phyloP scores from a whole-genome alignment of 2,113 vertebrate genomes.

The Leucosticte australis region DNA sequence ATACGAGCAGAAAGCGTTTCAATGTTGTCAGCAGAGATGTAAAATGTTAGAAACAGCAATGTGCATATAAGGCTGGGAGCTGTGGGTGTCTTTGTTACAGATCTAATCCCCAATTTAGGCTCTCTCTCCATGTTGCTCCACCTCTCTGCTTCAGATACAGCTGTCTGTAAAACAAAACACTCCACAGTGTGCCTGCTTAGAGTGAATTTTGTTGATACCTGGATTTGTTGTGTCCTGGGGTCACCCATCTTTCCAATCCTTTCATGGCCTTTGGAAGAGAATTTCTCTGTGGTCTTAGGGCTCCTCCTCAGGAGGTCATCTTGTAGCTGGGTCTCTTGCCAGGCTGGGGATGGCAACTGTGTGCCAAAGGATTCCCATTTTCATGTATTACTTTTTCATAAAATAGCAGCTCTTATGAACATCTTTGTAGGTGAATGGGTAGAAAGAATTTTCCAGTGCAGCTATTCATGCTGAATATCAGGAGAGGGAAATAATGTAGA shows the following conservation, averaged over 20 bases:
- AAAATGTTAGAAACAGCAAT: neutral
- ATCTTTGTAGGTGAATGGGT: neutral
- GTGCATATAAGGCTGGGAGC: neutral
- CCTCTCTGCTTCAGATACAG: neutral
- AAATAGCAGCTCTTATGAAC: neutral
- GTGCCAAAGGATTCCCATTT: neutral
- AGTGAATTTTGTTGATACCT: neutral
- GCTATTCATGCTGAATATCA: neutral
- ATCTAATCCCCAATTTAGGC: accelerated
- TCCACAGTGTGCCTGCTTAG: neutral
- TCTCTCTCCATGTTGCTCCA: neutral
- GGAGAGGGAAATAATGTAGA: neutral
- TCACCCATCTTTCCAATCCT: neutral
- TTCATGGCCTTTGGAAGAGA: neutral
- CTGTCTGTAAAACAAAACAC: neutral
- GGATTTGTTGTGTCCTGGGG: neutral
- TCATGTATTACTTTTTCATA: neutral
- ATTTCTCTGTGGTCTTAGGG: neutral
- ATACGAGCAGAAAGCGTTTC: neutral
- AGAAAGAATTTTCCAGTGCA: neutral
- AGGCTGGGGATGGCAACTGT: neutral
- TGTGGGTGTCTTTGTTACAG: neutral
- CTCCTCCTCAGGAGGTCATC: neutral
- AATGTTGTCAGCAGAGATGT: neutral
- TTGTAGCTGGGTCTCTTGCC: accelerated